Evolutionary conservation across 2,797 vertebrate genomes (phyloP).

Genomic region (Lindbergichthys nudifrons): DNA sequence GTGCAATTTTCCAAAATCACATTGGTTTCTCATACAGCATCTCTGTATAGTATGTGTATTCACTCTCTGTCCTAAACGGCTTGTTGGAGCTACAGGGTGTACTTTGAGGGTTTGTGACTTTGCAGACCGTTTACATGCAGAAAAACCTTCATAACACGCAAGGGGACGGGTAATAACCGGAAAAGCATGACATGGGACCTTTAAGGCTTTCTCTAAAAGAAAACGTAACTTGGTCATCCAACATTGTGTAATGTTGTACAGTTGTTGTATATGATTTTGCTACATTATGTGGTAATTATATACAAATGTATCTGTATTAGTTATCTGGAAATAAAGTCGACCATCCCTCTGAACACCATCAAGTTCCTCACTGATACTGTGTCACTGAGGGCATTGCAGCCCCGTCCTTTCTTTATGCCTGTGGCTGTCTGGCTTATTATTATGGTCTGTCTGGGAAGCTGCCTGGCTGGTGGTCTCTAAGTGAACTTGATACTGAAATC

Average conservation of each 20-base stretch:
- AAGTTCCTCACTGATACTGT: conserved; percentile 24
- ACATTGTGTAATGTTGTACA: not conserved
- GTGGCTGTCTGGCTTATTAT: conserved; percentile 70
- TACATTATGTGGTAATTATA: not conserved
- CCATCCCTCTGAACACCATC: not conserved
- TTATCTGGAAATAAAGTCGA: conserved; percentile 13
- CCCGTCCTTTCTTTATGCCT: conserved; percentile 43
- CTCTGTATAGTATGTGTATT: too few relatives aligned
- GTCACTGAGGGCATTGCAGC: conserved; percentile 59
- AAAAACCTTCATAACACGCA: too few relatives aligned
- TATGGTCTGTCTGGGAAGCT: conserved; percentile 74
- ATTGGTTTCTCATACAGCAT: too few relatives aligned
- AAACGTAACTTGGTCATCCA: not conserved
- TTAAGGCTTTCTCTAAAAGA: too few relatives aligned
- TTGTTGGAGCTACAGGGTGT: too few relatives aligned
- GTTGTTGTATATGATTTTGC: not conserved
- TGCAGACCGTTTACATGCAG: too few relatives aligned
- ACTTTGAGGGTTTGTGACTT: too few relatives aligned
- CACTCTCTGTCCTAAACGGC: too few relatives aligned
- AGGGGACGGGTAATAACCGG: too few relatives aligned
- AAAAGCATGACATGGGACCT: too few relatives aligned
- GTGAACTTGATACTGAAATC: conserved; percentile 83
- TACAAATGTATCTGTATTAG: not conserved
- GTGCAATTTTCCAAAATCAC: too few relatives aligned
- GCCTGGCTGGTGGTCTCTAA: conserved; percentile 72